phyloP scores from a whole-genome alignment of 2,888 invertebrate species.

The Euphydryas editha region DNA sequence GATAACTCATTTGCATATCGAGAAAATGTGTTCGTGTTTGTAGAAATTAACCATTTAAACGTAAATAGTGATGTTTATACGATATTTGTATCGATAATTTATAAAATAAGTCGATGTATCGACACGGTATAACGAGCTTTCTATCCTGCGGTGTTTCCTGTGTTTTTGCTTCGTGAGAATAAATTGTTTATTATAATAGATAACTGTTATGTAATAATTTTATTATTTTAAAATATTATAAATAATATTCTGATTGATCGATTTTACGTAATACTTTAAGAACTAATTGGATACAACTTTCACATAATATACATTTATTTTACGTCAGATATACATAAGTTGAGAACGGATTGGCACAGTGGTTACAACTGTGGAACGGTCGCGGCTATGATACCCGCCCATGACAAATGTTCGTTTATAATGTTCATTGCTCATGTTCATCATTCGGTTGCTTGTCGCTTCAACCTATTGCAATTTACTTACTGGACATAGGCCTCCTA shows the following conservation, averaged over 20 bases:
- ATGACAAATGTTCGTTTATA: no score
- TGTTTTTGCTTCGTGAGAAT: constrained; percentile 37
- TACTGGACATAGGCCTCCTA: no score
- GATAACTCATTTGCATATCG: constrained; percentile 29
- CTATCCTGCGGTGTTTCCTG: constrained; percentile 40
- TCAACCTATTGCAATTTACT: no score
- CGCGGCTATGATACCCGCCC: no score
- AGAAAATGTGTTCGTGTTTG: constrained; percentile 41
- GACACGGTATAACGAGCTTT: constrained; percentile 38
- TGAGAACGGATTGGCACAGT: no score
- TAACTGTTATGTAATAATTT: neutral
- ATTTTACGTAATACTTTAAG: neutral
- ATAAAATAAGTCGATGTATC: constrained; percentile 30
- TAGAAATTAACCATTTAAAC: constrained; percentile 37
- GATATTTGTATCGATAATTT: constrained; percentile 30
- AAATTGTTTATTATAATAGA: constrained; percentile 1
- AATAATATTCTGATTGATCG: neutral
- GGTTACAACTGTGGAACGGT: no score
- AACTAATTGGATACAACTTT: neutral
- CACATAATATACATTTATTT: neutral
- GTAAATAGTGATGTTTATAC: constrained; percentile 32
- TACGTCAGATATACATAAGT: no score
- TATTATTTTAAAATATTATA: neutral
- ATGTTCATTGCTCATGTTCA: no score
- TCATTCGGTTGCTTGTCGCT: no score